Percentiles rank a stretch among this genome's conserved stretches.
phyloP scores from a whole-genome alignment of 1,140 invertebrate genomes.

The Dendroctonus valens region DNA sequence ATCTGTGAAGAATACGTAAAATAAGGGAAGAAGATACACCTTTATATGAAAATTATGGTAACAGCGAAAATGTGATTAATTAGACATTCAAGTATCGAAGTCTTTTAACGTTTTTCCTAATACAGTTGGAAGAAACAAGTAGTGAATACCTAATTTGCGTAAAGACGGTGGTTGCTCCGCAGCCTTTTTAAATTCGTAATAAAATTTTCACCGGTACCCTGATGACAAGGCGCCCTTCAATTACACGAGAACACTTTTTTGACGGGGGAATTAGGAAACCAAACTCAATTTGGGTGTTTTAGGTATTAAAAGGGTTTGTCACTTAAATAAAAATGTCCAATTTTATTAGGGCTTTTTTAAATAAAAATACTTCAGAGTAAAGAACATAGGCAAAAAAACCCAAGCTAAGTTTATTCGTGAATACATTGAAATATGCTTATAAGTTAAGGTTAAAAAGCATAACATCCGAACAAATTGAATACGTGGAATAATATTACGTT shows the following conservation, averaged over 20 bases:
- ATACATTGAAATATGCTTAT: too few species aligned
- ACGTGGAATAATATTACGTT: too few species aligned
- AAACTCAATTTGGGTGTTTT: slow-evolving; percentile 8
- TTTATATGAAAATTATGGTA: slow-evolving; percentile 38
- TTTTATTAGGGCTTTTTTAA: too few species aligned
- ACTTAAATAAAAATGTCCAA: too few species aligned
- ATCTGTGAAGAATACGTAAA: slow-evolving; percentile 3
- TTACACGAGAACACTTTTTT: slow-evolving; percentile 29
- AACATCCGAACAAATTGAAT: too few species aligned
- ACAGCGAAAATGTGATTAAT: slow-evolving; percentile 46
- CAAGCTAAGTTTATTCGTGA: too few species aligned
- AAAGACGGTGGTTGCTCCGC: slow-evolving; percentile 31
- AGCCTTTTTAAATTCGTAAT: slow-evolving; percentile 36
- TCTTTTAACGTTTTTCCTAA: slow-evolving; percentile 48
- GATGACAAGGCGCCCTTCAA: slow-evolving; percentile 22
- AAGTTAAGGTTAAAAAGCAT: too few species aligned
- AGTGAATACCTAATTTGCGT: slow-evolving; percentile 46
- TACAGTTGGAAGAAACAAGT: slow-evolving; percentile 43
- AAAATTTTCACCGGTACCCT: slow-evolving; percentile 37
- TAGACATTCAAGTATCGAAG: slow-evolving; percentile 48
- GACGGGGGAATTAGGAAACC: slow-evolving; percentile 4
- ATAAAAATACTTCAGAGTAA: too few species aligned
- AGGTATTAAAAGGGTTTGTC: too few species aligned
- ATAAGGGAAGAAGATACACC: slow-evolving; percentile 30
- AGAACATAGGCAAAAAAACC: too few species aligned